Percentiles rank a stretch among this genome's conserved stretches.
Conservation (phyloP, 1,140 invertebrate genomes). For the Drosophila oshimai region DNA sequence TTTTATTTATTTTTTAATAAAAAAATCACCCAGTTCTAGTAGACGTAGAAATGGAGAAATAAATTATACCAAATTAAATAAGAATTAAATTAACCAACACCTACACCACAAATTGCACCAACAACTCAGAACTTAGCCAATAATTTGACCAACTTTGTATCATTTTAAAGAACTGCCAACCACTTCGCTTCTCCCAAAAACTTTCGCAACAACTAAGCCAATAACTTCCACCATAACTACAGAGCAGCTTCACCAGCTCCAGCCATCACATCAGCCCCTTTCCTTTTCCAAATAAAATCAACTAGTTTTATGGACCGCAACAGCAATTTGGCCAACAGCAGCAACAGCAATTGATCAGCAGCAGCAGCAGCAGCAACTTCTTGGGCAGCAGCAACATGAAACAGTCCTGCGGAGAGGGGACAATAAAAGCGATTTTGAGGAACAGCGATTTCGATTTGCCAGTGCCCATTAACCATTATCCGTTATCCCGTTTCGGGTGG, state of each 20-base stretch:
- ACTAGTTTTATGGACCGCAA: not conserved
- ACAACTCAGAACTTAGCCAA: not conserved
- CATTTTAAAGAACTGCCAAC: no score
- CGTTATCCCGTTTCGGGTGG: not conserved
- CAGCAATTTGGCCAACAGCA: not conserved
- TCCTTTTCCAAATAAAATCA: no score
- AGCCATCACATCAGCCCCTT: no score
- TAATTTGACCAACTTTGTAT: no score
- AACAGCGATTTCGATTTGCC: slow-evolving; percentile 9
- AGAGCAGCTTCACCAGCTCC: no score
- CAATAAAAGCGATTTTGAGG: slow-evolving; percentile 2
- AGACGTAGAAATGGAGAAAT: no score
- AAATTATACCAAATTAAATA: no score
- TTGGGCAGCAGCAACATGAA: not conserved
- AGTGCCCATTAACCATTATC: slow-evolving; percentile 12
- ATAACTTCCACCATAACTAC: no score
- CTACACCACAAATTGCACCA: not conserved
- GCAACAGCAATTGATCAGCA: slow-evolving; percentile 6
- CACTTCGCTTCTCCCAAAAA: not conserved
- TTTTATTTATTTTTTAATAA: no score
- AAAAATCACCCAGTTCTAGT: no score
- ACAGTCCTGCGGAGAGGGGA: not conserved
- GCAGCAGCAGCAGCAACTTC: slow-evolving; percentile 1
- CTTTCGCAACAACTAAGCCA: not conserved
- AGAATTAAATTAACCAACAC: no score